A percentile compares a stretch with the other conserved stretches of the same genome.
These are phyloP conservation scores for Morinoia aosen DNA, from an alignment of 2,888 invertebrate species.

Conservation along the genomic window DNA sequence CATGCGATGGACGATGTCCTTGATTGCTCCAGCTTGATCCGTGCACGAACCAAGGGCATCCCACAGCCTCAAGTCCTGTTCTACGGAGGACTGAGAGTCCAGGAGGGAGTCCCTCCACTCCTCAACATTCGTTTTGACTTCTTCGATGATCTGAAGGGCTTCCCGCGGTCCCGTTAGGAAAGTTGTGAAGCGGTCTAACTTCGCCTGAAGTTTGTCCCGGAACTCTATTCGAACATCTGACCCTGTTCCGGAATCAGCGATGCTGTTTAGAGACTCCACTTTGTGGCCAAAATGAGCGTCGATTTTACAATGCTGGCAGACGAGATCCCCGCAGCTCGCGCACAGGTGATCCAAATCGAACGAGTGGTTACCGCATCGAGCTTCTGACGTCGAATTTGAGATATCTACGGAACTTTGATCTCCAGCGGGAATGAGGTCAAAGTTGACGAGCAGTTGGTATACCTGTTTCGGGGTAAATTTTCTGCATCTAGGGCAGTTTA, in stretches of 20 bases:
- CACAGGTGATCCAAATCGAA: not conserved
- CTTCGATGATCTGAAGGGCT: not conserved
- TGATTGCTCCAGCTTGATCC: not conserved
- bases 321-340: not conserved
- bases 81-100: not conserved
- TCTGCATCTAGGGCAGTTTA: not conserved
- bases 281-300: not conserved
- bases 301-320: not conserved
- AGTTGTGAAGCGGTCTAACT: not conserved
- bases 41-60: not conserved
- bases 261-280: not conserved
- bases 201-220: not conserved
- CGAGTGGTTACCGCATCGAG: not conserved
- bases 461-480: constrained; percentile 3
- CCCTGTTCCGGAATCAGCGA: not conserved
- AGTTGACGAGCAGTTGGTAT: not conserved
- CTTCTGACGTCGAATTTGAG: not conserved
- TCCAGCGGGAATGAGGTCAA: not conserved
- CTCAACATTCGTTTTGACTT: not conserved
- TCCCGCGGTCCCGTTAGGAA: not conserved
- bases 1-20: not conserved
- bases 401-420: not conserved
- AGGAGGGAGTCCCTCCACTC: not conserved
- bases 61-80: not conserved
- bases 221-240: not conserved